Evolutionary conservation across 2,797 vertebrate species (phyloP).

Genomic region (Vultur gryphus): DNA sequence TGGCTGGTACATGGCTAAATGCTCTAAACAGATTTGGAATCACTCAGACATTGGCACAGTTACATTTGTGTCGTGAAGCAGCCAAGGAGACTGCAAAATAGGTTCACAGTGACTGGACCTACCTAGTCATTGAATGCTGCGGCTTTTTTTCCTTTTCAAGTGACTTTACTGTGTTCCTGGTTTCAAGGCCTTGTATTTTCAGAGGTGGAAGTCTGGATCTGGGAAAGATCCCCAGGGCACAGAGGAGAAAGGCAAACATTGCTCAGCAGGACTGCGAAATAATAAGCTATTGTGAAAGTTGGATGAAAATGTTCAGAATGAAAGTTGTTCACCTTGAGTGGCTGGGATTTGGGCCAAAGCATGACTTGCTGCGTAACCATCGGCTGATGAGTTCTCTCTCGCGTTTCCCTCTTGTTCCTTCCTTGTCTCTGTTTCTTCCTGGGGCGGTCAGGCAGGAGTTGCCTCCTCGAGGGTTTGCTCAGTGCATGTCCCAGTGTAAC

Average conservation of each 20-base stretch:
- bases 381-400: not conserved
- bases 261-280: not conserved
- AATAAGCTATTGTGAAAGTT: slow-evolving; percentile 37
- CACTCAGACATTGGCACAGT: not conserved
- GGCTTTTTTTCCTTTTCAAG: not conserved
- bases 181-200: slow-evolving; percentile 35
- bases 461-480: not conserved
- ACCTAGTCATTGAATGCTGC: not conserved
- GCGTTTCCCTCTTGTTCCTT: not conserved
- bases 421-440: not conserved
- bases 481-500: not conserved
- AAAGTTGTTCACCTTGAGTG: slow-evolving; percentile 36
- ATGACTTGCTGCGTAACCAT: not conserved
- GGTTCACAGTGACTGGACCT: not conserved
- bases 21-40: not conserved
- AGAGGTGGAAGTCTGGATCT: not conserved
- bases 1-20: not conserved
- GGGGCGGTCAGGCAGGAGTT: not conserved
- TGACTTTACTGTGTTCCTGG: not conserved
- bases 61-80: not conserved
- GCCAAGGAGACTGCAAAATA: not conserved
- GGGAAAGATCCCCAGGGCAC: slow-evolving; percentile 9
- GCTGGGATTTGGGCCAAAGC: slow-evolving; percentile 33
- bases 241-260: slow-evolving; percentile 34
- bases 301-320: not conserved